These are phyloP conservation scores for Tyrannus savana DNA, from an alignment of 2,113 vertebrate genomes.

Conservation along the genomic window DNA sequence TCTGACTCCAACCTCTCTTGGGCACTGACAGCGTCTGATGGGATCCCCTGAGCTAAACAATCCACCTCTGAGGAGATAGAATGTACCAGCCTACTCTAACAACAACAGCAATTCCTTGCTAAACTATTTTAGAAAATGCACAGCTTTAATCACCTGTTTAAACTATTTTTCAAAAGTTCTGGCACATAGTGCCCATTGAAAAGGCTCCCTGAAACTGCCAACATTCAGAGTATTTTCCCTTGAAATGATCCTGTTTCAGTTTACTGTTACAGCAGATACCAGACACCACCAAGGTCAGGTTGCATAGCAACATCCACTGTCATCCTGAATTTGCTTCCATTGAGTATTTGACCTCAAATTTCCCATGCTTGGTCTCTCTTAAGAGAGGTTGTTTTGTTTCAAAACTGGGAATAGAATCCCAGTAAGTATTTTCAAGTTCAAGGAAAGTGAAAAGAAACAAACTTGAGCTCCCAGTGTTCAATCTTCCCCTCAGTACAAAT, in stretches of 20 bases:
- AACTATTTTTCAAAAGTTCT: background rate
- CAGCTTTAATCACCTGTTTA: background rate
- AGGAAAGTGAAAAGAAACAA: background rate
- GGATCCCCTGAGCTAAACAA: background rate
- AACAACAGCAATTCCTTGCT: background rate
- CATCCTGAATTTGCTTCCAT: background rate
- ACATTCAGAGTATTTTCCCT: background rate
- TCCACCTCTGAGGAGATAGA: background rate
- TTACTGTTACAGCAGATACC: background rate
- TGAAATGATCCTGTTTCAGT: background rate
- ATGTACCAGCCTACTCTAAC: background rate
- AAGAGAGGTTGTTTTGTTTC: background rate
- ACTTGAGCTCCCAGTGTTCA: background rate
- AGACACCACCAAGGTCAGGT: background rate
- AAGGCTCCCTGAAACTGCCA: background rate
- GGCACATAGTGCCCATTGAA: background rate
- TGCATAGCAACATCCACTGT: background rate
- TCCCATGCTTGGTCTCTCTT: background rate
- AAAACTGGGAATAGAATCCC: background rate
- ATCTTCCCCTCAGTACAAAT: background rate
- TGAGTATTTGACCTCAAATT: background rate
- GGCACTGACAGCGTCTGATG: accelerated
- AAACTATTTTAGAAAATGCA: background rate
- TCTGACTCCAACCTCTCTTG: background rate
- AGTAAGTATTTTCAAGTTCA: background rate